Conservation (phyloP, 2,888 invertebrate genomes). For the Ischnus inquisitorius region DNA sequence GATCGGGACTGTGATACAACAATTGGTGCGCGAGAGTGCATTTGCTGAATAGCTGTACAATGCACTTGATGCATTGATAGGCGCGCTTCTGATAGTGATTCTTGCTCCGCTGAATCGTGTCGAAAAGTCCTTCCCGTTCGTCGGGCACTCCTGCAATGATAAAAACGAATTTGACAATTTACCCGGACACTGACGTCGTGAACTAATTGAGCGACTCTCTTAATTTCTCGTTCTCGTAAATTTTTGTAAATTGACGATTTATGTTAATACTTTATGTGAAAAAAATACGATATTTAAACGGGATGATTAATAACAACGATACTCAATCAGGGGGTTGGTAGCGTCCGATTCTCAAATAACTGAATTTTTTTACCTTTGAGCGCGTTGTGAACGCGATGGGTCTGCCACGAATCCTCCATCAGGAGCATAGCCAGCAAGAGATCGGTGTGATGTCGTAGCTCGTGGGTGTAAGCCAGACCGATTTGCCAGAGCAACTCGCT, state of each 20-base stretch:
- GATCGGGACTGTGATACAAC: constrained; percentile 91
- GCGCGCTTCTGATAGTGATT: constrained; percentile 98
- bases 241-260: too few relatives aligned
- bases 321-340: too few relatives aligned
- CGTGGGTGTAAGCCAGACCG: constrained; percentile 95
- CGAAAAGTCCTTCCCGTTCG: constrained; percentile 96
- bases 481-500: constrained; percentile 97
- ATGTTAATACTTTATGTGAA: too few relatives aligned
- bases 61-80: constrained; percentile 98
- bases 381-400: constrained; percentile 96
- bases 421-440: constrained; percentile 94
- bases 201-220: too few relatives aligned
- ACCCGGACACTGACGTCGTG: too few relatives aligned
- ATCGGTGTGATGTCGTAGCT: constrained; percentile 96
- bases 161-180: constrained; percentile 22
- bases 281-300: too few relatives aligned
- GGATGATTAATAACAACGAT: too few relatives aligned
- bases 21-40: constrained; percentile 93
- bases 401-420: constrained; percentile 98
- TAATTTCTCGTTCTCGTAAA: too few relatives aligned
- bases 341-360: too few relatives aligned
- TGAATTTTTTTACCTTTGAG: constrained; percentile 90
- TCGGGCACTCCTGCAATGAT: constrained; percentile 88
- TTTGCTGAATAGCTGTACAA: constrained; percentile 95
- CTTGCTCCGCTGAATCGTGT: constrained; percentile 96